phyloP scores from a whole-genome alignment of 2,113 vertebrate genomes.

The Pituophis catenifer region DNA sequence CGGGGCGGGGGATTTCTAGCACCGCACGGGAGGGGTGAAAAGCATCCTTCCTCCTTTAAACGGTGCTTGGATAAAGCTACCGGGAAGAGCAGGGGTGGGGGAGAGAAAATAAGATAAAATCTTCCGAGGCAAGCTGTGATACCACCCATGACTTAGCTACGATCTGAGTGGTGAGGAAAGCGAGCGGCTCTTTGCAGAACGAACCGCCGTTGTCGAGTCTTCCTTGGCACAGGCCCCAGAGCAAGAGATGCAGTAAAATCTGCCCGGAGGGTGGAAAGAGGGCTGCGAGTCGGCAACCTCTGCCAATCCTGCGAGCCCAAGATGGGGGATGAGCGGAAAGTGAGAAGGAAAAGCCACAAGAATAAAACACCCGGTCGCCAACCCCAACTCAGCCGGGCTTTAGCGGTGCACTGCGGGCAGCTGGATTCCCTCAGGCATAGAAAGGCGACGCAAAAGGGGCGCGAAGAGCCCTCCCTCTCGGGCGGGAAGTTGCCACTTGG shows the following conservation, averaged over 20 bases:
- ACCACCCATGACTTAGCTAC: not conserved
- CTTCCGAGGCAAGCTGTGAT: not conserved
- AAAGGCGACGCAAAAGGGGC: not conserved
- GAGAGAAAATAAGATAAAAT: not conserved
- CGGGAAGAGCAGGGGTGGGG: not conserved
- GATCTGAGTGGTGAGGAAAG: not conserved
- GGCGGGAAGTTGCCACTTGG: not conserved
- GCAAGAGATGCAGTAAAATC: not conserved
- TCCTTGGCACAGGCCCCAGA: conserved; percentile 2
- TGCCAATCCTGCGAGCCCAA: not conserved
- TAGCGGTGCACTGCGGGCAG: not conserved
- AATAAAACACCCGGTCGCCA: not conserved
- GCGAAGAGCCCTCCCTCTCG: not conserved
- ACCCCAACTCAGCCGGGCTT: not conserved
- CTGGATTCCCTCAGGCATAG: not conserved
- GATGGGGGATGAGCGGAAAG: too few relatives aligned
- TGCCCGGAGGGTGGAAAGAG: not conserved
- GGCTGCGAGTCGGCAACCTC: not conserved
- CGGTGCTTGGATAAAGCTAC: conserved; percentile 16
- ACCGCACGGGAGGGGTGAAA: too few relatives aligned
- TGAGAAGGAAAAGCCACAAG: not conserved
- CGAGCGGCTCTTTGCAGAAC: not conserved
- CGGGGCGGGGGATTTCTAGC: too few relatives aligned
- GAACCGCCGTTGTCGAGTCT: not conserved
- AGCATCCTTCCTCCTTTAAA: conserved; percentile 46